Percentiles rank a stretch among this genome's conserved stretches.
phyloP scores from a whole-genome alignment of 2,113 vertebrate genomes.

The Dermatemys mawii region DNA sequence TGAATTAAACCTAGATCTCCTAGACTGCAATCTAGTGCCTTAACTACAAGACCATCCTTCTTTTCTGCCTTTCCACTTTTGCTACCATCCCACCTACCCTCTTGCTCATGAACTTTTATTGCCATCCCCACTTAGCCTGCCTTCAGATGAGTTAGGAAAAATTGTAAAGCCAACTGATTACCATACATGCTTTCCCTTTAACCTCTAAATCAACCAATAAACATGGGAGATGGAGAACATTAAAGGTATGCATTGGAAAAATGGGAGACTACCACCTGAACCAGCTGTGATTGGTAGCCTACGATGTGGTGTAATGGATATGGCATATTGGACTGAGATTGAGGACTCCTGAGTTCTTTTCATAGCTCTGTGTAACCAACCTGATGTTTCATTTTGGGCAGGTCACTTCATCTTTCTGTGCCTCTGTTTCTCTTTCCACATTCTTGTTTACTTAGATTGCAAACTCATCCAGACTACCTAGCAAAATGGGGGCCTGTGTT shows the following conservation, averaged over 20 bases:
- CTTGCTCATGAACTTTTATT: background rate
- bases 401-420: background rate
- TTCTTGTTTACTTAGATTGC: background rate
- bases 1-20: background rate
- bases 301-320: background rate
- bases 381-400: background rate
- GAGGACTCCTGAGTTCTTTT: background rate
- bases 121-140: background rate
- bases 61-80: rapidly evolving
- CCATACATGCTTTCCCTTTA: background rate
- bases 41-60: background rate
- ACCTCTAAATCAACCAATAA: background rate
- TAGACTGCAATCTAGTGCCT: background rate
- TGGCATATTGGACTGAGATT: background rate
- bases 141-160: background rate
- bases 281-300: background rate
- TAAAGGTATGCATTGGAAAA: background rate
- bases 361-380: background rate
- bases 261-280: background rate
- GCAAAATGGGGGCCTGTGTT: background rate
- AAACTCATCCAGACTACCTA: background rate
- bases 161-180: background rate
- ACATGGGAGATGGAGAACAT: background rate
- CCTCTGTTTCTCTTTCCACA: background rate
- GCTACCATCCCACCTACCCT: background rate